Evolutionary conservation across 2,888 invertebrate genomes (phyloP).

Genomic region (Apodemia duryi): DNA sequence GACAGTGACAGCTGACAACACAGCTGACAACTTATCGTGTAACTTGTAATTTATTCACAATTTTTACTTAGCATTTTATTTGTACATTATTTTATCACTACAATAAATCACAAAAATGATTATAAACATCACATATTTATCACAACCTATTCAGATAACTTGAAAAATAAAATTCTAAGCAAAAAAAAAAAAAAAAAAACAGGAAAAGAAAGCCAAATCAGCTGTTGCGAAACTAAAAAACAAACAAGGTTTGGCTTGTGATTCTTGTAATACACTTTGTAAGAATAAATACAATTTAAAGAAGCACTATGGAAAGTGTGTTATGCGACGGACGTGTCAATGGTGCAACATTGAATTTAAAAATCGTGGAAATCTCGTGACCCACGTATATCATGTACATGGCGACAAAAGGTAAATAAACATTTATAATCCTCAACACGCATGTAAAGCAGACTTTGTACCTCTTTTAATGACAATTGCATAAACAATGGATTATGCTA

Average conservation of each 20-base stretch:
- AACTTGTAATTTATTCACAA: no score
- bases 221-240: not conserved
- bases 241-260: not conserved
- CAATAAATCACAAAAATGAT: not conserved
- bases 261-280: not conserved
- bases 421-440: not conserved
- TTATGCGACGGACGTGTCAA: not conserved
- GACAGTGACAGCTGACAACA: no score
- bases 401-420: not conserved
- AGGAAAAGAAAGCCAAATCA: not conserved
- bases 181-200: not conserved
- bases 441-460: not conserved
- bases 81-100: not conserved
- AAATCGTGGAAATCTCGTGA: not conserved
- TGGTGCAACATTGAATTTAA: not conserved
- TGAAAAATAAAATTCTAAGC: not conserved
- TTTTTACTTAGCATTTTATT: not conserved
- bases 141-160: not conserved
- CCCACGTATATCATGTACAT: not conserved
- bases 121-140: not conserved
- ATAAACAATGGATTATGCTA: no score
- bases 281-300: slow-evolving; percentile 1
- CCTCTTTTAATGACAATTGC: no score
- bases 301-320: not conserved
- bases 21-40: no score